Conservation (phyloP, 2,888 invertebrate genomes). For the Acleris holmiana region DNA sequence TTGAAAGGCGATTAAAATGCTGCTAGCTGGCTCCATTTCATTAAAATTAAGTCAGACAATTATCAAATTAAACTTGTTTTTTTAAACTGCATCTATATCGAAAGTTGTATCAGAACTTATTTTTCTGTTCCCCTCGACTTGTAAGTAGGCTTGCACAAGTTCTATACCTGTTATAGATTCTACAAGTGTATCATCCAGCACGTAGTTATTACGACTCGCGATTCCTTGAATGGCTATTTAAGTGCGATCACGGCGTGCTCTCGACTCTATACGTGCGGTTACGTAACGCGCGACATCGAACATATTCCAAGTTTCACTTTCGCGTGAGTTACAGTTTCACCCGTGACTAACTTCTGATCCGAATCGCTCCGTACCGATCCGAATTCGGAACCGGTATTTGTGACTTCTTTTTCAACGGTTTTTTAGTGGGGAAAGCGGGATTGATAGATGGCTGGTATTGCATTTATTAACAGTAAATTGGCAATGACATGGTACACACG, state of each 20-base stretch:
- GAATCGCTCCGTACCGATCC: slow-evolving; percentile 46
- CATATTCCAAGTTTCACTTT: slow-evolving; percentile 76
- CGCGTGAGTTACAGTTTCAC: slow-evolving; percentile 71
- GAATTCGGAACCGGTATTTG: slow-evolving; percentile 60
- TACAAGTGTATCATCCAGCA: slow-evolving; percentile 17
- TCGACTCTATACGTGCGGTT: slow-evolving; percentile 52
- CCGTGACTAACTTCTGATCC: slow-evolving; percentile 45
- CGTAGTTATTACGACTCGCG: slow-evolving; percentile 25
- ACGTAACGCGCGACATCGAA: slow-evolving; percentile 65
- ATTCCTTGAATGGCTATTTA: slow-evolving; percentile 29
- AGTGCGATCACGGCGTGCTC: slow-evolving; percentile 35
- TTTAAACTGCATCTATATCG: no score
- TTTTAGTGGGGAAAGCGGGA: slow-evolving; percentile 28
- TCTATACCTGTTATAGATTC: slow-evolving; percentile 9
- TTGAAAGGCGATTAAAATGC: slow-evolving; percentile 8
- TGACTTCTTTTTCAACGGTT: slow-evolving; percentile 47
- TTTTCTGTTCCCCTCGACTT: no score
- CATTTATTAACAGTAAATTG: background rate
- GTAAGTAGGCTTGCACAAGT: background rate
- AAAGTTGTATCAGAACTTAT: no score
- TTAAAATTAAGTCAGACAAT: background rate
- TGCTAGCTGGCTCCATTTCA: background rate
- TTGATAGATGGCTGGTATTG: slow-evolving; percentile 21
- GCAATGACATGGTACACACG: no score
- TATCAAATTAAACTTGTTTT: background rate